phyloP scores from a whole-genome alignment of 1,140 invertebrate genomes.

The Aphaenogaster rudis region DNA sequence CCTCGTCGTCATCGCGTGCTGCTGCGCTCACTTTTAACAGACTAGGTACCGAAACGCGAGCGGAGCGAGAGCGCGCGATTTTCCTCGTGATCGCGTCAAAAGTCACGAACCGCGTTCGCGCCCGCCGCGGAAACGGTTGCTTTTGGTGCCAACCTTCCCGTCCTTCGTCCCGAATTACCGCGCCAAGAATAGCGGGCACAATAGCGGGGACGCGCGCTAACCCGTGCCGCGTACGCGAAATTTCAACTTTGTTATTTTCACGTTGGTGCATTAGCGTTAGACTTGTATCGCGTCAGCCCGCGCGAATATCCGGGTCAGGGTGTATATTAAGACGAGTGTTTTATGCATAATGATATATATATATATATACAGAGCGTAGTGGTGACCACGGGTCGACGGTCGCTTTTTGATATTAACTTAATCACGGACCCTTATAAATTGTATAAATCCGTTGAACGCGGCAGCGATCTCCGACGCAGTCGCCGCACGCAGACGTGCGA shows the following conservation, averaged over 20 bases:
- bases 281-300: too few relatives aligned
- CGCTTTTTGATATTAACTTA: conserved; percentile 28
- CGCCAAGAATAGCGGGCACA: conserved; percentile 53
- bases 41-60: background rate
- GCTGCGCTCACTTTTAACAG: conserved; percentile 1
- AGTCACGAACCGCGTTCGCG: conserved; percentile 52
- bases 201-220: conserved; percentile 42
- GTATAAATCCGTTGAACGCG: background rate
- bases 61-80: conserved; percentile 31
- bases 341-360: background rate
- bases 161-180: conserved; percentile 57
- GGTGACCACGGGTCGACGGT: background rate
- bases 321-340: conserved; percentile 47
- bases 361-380: background rate
- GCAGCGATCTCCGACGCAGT: conserved; percentile 5
- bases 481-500: background rate
- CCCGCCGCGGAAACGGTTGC: conserved; percentile 31
- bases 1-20: conserved; percentile 64
- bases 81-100: conserved; percentile 35
- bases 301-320: conserved; percentile 17
- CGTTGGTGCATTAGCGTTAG: conserved; percentile 34
- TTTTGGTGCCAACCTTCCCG: conserved; percentile 58
- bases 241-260: conserved; percentile 62
- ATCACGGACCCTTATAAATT: conserved; percentile 37
- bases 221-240: conserved; percentile 11